Base-by-base conservation (phyloP, 2,797 vertebrate species). In the Amblyraja radiata region DNA sequence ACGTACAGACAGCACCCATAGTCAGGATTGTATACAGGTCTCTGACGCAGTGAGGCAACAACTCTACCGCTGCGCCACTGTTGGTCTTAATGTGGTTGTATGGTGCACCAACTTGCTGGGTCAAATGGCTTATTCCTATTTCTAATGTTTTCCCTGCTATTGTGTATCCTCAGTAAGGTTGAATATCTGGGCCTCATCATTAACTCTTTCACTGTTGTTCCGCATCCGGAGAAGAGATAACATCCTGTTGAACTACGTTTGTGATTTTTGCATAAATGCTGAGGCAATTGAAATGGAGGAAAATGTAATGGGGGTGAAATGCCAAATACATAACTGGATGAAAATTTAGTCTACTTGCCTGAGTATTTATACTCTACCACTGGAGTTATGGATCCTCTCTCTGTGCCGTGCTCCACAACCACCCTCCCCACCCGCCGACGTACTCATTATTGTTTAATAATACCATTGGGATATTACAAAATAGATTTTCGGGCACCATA, bases 401-500 rank as follows among this genome's bases (percentile, higher is more conserved):
- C 6, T 5, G 6, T 18, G 18, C 68, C 68, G 71, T 21, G 21
- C 23, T 21, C 71, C 18, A 25, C 16, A 74, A 21, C 1, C 16
- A 74, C 71, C 23, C 71, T 21, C 18, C 14, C 1, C 18, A 5
- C 11, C 84, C n/a, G 14, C 32, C 16, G 21, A 32, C 46, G 36
- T 32, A 65, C 61, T 88, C 84, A 65, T 88, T 65, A 88, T 68
- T 65, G 84, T 68, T 88, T 88, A 65, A 88, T 68, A 65, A 68
- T 68, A 88, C n/a, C 61, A 88, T 88, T 68, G 36, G n/a, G 61
- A 88, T 88, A 68, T 88, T 88, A 65, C 36, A 65, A 88, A 88
- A 88, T 88, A 36, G 61, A 88, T 88, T n/a, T 36, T 68, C 28
- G 32, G 84, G 10, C 63, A 65, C 16, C 61, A 88, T 88, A 86